phyloP scores from a whole-genome alignment of 2,888 invertebrate genomes.

The Tenthredo mesomela region DNA sequence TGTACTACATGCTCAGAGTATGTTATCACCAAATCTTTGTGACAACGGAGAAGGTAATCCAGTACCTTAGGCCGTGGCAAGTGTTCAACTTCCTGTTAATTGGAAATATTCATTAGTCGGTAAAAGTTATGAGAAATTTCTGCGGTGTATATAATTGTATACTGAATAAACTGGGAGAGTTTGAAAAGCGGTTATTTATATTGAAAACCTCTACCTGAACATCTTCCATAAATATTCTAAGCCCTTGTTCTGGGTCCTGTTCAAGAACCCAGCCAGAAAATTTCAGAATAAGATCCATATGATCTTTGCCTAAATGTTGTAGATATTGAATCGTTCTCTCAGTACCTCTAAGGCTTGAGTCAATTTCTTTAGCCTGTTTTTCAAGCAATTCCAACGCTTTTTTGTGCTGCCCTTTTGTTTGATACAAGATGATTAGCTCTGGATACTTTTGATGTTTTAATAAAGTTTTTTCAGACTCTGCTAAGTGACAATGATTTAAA shows the following conservation, averaged over 20 bases:
- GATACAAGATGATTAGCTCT: conserved; percentile 97
- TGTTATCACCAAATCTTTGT: conserved; percentile 90
- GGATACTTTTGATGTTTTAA: conserved; percentile 92
- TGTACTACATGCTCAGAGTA: conserved; percentile 97
- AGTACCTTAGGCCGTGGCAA: conserved; percentile 93
- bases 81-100: conserved; percentile 88
- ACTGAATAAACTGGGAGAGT: not conserved
- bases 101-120: conserved; percentile 25
- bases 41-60: conserved; percentile 91
- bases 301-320: conserved; percentile 89
- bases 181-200: not conserved
- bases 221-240: conserved; percentile 83
- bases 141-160: conserved; percentile 10
- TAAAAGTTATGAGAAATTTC: not conserved
- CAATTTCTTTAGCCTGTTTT: conserved; percentile 87
- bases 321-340: conserved; percentile 94
- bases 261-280: conserved; percentile 96
- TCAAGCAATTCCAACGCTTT: conserved; percentile 94
- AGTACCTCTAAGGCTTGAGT: conserved; percentile 89
- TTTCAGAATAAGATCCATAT: conserved; percentile 94
- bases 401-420: conserved; percentile 95
- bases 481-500: conserved; percentile 94
- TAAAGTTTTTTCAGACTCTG: conserved; percentile 95
- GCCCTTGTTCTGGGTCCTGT: conserved; percentile 92
- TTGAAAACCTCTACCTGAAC: conserved; percentile 66